Evolutionary conservation across 37 sponge, comb jelly and placozoan species (phyloP).

Genomic region (Crambe crambe): DNA sequence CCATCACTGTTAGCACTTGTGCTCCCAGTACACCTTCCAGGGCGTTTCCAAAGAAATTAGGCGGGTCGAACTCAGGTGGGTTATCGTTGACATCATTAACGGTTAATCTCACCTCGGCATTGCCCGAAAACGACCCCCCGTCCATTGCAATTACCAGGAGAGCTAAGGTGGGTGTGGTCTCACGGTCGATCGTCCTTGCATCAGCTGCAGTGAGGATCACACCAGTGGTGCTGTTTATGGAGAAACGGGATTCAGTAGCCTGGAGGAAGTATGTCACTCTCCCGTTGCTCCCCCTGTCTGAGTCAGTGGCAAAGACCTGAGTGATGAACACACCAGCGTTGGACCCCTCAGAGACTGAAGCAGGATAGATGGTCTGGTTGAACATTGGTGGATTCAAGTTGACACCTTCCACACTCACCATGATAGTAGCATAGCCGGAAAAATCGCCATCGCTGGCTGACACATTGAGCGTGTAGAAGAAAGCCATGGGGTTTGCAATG

Average conservation of each 20-base stretch:
- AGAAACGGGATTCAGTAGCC: slow-evolving; percentile 2
- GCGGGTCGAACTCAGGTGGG: slow-evolving; percentile 27
- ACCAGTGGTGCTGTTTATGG: slow-evolving; percentile 39
- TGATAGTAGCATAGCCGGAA: slow-evolving; percentile 36
- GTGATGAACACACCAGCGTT: slow-evolving; percentile 15
- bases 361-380: slow-evolving; percentile 30
- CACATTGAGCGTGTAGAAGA: slow-evolving; percentile 39
- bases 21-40: not conserved
- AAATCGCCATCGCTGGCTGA: slow-evolving; percentile 53
- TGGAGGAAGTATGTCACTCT: slow-evolving; percentile 32
- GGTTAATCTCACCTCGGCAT: slow-evolving; percentile 29
- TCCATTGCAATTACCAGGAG: slow-evolving; percentile 52
- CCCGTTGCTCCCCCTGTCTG: slow-evolving; percentile 41
- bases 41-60: not conserved
- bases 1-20: slow-evolving; percentile 26
- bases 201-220: slow-evolving; percentile 14
- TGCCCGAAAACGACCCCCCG: slow-evolving; percentile 36
- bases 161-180: slow-evolving; percentile 15
- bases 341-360: slow-evolving; percentile 38
- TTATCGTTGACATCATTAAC: slow-evolving; percentile 64
- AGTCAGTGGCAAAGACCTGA: slow-evolving; percentile 66
- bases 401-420: slow-evolving; percentile 16
- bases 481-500: not conserved
- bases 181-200: slow-evolving; percentile 35
- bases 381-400: slow-evolving; percentile 70